Base-by-base conservation (phyloP, 1,140 invertebrate species). In the Ostrea denselamellosa region DNA sequence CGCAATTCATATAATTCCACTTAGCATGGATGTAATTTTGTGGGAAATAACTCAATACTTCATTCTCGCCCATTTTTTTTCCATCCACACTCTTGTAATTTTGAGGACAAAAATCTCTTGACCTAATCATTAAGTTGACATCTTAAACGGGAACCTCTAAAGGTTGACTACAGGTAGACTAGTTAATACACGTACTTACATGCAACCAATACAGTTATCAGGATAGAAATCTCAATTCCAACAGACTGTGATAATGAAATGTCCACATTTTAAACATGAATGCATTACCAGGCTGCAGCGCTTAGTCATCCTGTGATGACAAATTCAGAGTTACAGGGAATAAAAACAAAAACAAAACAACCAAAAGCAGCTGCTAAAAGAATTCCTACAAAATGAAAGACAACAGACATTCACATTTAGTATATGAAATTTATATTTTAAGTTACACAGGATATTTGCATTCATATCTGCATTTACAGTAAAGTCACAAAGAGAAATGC, bases 231-330 rank as follows among this genome's bases (percentile, higher is more conserved):
- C 12, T 25, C 9, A 62, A 28, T 34, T 34, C 68, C 68, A 28
- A 28, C 28, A 44, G 2, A 44, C 68, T 77, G 28, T 10, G 22
- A 34, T 77, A 77, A 77, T 77, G 17, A 77, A 25, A 77, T 34
- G 22, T 25, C 14, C 12, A 34, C 68, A 77, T 77, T 77, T 77
- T 25, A 34, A 77, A 77, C 34, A 77, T 77, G 28, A 77, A 77
- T 77, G 68, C 68, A 77, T 77, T 77, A 25, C 68, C 68, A 77
- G 28, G 68, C 68, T 77, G 68, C 68, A 77, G 14, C 5, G 68
- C 68, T 77, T 77, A 77, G 68, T 77, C 68, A 77, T 77, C 68
- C 14, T 14, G 9, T 34, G 68, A 77, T 77, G 68, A 77, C 68
- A 77, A 77, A 77, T 77, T 77, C 68, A 77, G 68, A 34, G 68